A percentile compares a stretch with the other conserved stretches of the same genome.
phyloP scores from a whole-genome alignment of 2,888 invertebrate genomes.

The Drosophila mimetica region DNA sequence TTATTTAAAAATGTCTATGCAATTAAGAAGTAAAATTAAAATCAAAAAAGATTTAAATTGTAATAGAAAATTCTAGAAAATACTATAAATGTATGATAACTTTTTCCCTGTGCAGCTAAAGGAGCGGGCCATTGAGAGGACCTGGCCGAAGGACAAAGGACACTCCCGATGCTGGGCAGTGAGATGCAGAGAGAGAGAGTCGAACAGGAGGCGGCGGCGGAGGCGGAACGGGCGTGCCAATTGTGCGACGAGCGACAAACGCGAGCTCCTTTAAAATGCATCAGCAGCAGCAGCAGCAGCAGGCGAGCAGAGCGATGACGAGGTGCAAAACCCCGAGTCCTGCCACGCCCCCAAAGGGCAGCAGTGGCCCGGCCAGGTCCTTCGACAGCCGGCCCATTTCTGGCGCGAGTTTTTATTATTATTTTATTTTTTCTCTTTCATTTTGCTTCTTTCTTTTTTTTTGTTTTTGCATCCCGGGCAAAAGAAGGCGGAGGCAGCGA shows the following conservation, averaged over 20 bases:
- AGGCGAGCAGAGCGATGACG: slow-evolving; percentile 32
- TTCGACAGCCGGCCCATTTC: slow-evolving; percentile 72
- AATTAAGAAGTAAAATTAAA: too few species aligned
- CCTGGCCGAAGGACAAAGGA: slow-evolving; percentile 23
- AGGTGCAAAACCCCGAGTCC: slow-evolving; percentile 59
- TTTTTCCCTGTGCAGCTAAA: slow-evolving; percentile 7
- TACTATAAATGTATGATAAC: background rate
- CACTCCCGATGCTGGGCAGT: slow-evolving; percentile 31
- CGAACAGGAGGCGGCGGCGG: slow-evolving; percentile 53
- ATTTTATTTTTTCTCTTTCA: slow-evolving; percentile 28
- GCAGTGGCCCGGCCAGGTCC: slow-evolving; percentile 31
- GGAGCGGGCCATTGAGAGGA: slow-evolving; percentile 11
- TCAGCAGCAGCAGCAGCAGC: slow-evolving; percentile 5
- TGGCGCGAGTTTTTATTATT: slow-evolving; percentile 67
- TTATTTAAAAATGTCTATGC: too few species aligned
- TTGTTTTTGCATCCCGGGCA: slow-evolving; percentile 33
- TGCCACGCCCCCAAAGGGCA: slow-evolving; percentile 63
- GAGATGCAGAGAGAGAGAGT: slow-evolving; percentile 11
- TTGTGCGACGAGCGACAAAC: slow-evolving; percentile 51
- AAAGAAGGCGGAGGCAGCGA: slow-evolving; percentile 53
- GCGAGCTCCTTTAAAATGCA: slow-evolving; percentile 50
- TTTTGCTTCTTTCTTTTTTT: slow-evolving; percentile 26
- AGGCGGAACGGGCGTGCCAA: slow-evolving; percentile 67
- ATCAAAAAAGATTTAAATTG: background rate
- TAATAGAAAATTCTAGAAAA: background rate